Percentiles rank a stretch among this genome's conserved stretches.
These are phyloP conservation scores for Blastobasis lacticolella DNA, from an alignment of 2,888 invertebrate species.

Conservation along the genomic window DNA sequence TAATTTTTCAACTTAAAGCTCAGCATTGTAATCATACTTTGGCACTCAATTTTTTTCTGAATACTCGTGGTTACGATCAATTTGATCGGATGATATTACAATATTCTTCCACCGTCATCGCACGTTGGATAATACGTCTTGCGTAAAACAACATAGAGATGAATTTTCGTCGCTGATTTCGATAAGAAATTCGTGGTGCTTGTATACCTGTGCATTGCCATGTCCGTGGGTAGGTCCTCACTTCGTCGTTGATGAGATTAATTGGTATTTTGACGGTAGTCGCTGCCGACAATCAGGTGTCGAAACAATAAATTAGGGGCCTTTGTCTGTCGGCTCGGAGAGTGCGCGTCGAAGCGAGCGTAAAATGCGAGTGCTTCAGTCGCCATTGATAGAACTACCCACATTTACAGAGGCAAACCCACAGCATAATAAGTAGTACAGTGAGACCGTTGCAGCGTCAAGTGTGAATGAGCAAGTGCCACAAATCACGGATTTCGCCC, in stretches of 20 bases:
- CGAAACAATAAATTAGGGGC: conserved; percentile 21
- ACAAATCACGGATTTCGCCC: no score
- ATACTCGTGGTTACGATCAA: conserved; percentile 38
- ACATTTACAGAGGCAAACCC: no score
- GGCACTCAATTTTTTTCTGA: conserved; percentile 18
- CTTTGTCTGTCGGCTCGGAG: not conserved
- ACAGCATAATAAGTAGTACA: not conserved
- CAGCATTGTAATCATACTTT: conserved; percentile 10
- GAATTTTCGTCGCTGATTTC: not conserved
- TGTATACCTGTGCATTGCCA: conserved; percentile 5
- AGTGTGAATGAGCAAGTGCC: no score
- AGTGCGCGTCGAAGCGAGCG: no score
- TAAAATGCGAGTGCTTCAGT: no score
- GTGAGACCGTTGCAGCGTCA: not conserved
- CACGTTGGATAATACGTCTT: no score
- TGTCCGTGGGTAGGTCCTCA: conserved; percentile 21
- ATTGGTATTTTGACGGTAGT: conserved; percentile 51
- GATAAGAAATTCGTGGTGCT: not conserved
- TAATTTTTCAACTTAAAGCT: not conserved
- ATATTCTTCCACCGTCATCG: conserved; percentile 10
- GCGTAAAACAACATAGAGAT: conserved; percentile 4
- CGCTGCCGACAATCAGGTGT: conserved; percentile 22
- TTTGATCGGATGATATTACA: conserved; percentile 59
- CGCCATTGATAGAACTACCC: no score
- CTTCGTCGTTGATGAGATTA: conserved; percentile 51